Conservation (phyloP, 2,888 invertebrate genomes). For the Linyphia triangularis region DNA sequence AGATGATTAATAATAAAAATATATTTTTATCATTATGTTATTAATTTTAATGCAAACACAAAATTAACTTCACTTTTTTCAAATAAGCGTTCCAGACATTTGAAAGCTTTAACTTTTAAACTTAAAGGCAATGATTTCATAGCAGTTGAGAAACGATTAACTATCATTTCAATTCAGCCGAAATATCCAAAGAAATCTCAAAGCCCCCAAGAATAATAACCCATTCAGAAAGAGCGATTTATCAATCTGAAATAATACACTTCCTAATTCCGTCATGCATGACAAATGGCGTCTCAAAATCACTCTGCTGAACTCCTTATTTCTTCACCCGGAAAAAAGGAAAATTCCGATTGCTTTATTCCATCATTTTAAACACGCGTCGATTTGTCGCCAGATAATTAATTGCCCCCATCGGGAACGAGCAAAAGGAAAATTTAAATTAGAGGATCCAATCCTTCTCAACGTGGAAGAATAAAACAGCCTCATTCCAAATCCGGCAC, state of each 20-base stretch:
- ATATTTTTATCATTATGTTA: too few species aligned
- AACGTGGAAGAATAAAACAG: slow-evolving; percentile 28
- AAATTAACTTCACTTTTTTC: too few species aligned
- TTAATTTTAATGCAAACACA: too few species aligned
- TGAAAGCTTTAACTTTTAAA: too few species aligned
- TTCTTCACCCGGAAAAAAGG: slow-evolving; percentile 7
- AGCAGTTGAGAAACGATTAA: background rate
- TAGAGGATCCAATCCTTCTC: slow-evolving; percentile 12
- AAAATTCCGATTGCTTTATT: slow-evolving; percentile 17
- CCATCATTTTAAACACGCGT: slow-evolving; percentile 21
- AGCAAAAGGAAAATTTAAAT: slow-evolving; percentile 46
- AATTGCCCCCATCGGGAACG: slow-evolving; percentile 6
- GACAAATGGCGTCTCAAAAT: slow-evolving; percentile 6
- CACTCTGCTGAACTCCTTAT: background rate
- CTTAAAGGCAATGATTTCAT: too few species aligned
- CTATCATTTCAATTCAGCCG: background rate
- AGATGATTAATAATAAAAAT: too few species aligned
- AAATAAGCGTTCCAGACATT: too few species aligned
- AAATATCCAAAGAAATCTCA: background rate
- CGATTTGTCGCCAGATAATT: slow-evolving; percentile 29
- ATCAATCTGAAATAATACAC: background rate
- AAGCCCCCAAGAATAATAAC: background rate
- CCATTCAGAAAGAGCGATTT: background rate
- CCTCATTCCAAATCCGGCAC: slow-evolving; percentile 35
- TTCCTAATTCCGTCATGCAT: background rate